A percentile compares a stretch with the other conserved stretches of the same genome.
Evolutionary conservation across 2,797 vertebrate genomes (phyloP).

Genomic region (Chaunax sp.): DNA sequence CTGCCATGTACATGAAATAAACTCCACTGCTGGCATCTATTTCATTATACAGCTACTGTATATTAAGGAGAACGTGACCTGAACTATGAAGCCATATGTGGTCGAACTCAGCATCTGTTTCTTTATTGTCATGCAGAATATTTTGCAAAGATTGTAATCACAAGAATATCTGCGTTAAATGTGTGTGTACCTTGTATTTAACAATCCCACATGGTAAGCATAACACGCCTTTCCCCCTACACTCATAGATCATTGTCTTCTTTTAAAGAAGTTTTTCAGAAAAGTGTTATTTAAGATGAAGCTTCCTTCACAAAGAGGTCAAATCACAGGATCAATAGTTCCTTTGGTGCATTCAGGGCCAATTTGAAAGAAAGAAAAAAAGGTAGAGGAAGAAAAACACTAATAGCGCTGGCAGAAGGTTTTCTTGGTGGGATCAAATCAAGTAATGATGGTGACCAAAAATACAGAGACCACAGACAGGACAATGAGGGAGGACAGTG

Average conservation of each 20-base stretch:
- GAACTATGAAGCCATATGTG: neutral
- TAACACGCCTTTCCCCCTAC: neutral
- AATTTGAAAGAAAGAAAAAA: slow-evolving; percentile 23
- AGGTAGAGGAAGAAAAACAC: slow-evolving; percentile 15
- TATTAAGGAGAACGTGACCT: no score
- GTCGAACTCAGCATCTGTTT: neutral
- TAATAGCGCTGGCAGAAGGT: slow-evolving; percentile 18
- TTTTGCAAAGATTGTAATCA: neutral
- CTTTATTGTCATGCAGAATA: neutral
- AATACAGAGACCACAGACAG: slow-evolving; percentile 24
- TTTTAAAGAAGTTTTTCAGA: no score
- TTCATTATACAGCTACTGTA: no score
- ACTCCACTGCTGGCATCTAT: no score
- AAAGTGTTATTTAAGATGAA: slow-evolving; percentile 26
- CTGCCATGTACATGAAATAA: no score
- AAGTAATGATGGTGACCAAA: slow-evolving; percentile 26
- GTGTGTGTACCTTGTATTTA: neutral
- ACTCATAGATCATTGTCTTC: slow-evolving; percentile 12
- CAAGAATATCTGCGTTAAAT: neutral
- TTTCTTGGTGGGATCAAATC: slow-evolving; percentile 35
- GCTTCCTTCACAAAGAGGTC: slow-evolving; percentile 37
- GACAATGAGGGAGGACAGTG: slow-evolving; percentile 22
- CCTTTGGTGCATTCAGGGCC: slow-evolving; percentile 35
- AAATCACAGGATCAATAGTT: slow-evolving; percentile 49
- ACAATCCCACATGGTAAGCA: neutral